Evolutionary conservation across 2,113 vertebrate species (phyloP).

Genomic region (Meriones unguiculatus): DNA sequence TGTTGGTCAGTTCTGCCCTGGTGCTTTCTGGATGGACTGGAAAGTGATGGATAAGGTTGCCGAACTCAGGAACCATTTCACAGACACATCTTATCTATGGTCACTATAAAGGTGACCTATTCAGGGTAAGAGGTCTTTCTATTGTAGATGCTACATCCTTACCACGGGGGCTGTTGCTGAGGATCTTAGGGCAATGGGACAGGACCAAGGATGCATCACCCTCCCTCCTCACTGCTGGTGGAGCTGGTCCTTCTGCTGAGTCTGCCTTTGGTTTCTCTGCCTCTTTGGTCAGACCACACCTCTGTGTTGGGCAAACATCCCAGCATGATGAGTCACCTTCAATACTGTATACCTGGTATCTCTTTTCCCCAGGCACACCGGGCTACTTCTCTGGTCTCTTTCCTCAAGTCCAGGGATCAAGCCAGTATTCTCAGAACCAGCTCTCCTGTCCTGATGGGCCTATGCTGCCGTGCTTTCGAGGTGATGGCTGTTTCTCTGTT

Average conservation of each 20-base stretch:
- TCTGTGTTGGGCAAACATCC: conserved; percentile 23
- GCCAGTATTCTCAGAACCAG: neutral
- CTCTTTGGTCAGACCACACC: neutral
- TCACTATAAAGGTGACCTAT: neutral
- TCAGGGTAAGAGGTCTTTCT: neutral
- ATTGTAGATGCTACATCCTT: neutral
- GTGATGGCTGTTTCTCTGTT: neutral
- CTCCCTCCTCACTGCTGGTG: neutral
- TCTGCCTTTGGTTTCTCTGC: neutral
- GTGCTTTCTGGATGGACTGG: neutral
- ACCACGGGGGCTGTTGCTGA: neutral
- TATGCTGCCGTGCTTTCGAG: neutral
- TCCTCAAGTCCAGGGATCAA: neutral
- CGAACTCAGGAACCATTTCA: conserved; percentile 44
- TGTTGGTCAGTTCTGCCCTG: neutral
- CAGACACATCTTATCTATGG: neutral
- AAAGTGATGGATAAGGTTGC: neutral
- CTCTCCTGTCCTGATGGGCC: neutral
- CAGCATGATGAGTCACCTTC: conserved; percentile 44
- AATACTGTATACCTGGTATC: neutral
- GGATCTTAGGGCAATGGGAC: neutral
- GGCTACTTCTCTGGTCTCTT: neutral
- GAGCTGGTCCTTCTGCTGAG: neutral
- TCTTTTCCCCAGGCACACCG: conserved; percentile 5
- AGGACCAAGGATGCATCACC: neutral